These are phyloP conservation scores for Neogale vison DNA, from an alignment of 2,113 vertebrate species.

Conservation along the genomic window DNA sequence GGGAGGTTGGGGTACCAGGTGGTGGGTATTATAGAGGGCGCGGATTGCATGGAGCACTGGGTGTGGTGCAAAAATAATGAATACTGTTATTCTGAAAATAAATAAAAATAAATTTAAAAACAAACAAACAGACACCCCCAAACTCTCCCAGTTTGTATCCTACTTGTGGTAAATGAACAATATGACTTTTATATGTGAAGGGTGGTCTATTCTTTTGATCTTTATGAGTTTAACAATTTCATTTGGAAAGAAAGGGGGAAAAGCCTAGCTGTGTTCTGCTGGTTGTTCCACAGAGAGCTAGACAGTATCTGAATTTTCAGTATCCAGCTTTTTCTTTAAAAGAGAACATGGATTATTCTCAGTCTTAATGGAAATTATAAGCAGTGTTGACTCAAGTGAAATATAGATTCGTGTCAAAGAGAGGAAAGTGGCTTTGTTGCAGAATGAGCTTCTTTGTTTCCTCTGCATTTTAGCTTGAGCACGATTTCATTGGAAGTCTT, in stretches of 20 bases:
- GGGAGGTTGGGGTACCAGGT: too few species aligned
- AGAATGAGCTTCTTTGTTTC: background rate
- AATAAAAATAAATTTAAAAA: too few species aligned
- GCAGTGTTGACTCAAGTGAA: slow-evolving; percentile 28
- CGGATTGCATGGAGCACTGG: too few species aligned
- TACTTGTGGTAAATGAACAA: background rate
- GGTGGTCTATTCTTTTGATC: background rate
- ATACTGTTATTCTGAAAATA: too few species aligned
- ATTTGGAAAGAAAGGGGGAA: background rate
- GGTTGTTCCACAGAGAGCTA: slow-evolving; percentile 1
- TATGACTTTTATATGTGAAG: background rate
- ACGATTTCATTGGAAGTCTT: background rate
- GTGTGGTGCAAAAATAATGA: too few species aligned
- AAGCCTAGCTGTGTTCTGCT: background rate
- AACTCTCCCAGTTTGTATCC: background rate
- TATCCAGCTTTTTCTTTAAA: background rate
- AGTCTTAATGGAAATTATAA: slow-evolving; percentile 29
- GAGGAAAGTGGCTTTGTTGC: background rate
- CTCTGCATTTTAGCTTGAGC: background rate
- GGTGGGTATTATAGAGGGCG: too few species aligned
- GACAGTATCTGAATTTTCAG: slow-evolving; percentile 27
- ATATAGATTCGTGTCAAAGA: slow-evolving; percentile 16
- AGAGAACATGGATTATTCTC: slow-evolving; percentile 27
- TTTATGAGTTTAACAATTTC: slow-evolving; percentile 36
- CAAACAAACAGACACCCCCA: background rate